These are phyloP conservation scores for Lycodopsis pacificus DNA, from an alignment of 2,797 vertebrate genomes.

Conservation along the genomic window DNA sequence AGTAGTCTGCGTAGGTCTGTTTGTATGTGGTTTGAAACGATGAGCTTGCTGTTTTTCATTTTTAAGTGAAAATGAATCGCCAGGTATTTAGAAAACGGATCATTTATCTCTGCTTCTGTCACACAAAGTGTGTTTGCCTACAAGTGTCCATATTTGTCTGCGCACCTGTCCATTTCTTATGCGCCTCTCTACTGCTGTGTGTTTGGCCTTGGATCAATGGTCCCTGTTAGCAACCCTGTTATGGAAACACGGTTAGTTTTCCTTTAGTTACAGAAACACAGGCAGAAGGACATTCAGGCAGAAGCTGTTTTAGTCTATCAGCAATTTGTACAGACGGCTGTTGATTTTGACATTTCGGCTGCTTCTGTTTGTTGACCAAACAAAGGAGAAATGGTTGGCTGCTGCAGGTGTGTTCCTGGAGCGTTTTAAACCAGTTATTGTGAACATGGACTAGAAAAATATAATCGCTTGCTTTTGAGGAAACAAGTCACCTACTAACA, in stretches of 20 bases:
- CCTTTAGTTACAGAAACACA: slow-evolving; percentile 38
- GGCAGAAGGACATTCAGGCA: slow-evolving; percentile 25
- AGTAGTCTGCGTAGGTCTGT: neutral
- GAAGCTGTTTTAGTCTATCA: slow-evolving; percentile 25
- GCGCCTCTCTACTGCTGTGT: neutral
- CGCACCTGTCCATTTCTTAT: slow-evolving; percentile 10
- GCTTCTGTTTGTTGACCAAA: slow-evolving; percentile 48
- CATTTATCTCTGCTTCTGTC: neutral
- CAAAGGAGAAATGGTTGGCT: neutral
- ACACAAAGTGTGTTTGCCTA: neutral
- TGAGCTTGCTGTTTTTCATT: neutral
- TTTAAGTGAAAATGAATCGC: neutral
- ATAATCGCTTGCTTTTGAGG: neutral
- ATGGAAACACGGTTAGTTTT: slow-evolving; percentile 61
- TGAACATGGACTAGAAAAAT: neutral
- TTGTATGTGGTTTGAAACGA: slow-evolving; percentile 1
- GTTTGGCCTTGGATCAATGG: slow-evolving; percentile 59
- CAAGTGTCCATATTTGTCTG: neutral
- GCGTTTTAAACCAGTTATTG: neutral
- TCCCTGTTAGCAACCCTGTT: slow-evolving; percentile 53
- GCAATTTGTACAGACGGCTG: slow-evolving; percentile 19
- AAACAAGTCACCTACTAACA: neutral
- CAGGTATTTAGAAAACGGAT: neutral
- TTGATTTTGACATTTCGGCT: slow-evolving; percentile 34
- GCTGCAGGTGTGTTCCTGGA: neutral